Evolutionary conservation across 2,888 invertebrate genomes (phyloP).

Genomic region (Drosophila helvetica): DNA sequence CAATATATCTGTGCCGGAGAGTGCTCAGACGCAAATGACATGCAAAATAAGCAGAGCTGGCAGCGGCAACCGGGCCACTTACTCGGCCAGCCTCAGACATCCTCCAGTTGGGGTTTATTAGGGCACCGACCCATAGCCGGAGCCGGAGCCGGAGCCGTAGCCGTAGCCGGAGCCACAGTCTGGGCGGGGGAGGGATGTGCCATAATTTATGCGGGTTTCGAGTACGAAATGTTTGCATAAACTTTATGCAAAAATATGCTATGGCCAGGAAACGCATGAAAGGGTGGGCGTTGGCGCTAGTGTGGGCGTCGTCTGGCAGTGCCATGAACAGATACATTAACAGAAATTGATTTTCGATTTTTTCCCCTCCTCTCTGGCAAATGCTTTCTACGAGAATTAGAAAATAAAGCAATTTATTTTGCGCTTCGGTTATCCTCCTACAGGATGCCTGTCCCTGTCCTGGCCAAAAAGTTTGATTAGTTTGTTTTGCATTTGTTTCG

Average conservation of each 20-base stretch:
- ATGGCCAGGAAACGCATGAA: constrained; percentile 47
- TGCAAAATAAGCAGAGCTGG: constrained; percentile 60
- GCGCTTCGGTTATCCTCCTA: constrained; percentile 46
- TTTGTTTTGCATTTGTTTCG: constrained; percentile 53
- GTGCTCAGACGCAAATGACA: constrained; percentile 62
- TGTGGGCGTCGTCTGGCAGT: constrained; percentile 4
- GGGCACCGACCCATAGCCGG: constrained; percentile 36
- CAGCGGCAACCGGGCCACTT: constrained; percentile 53
- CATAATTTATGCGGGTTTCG: constrained; percentile 73
- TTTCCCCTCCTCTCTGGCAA: constrained; percentile 18
- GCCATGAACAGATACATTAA: constrained; percentile 39
- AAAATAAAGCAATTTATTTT: constrained; percentile 77
- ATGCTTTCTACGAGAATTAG: constrained; percentile 45
- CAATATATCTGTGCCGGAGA: constrained; percentile 20
- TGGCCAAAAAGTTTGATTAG: constrained; percentile 70
- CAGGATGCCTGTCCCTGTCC: too few species aligned
- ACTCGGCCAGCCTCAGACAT: constrained; percentile 57
- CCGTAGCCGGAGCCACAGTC: constrained; percentile 3
- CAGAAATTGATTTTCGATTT: constrained; percentile 58
- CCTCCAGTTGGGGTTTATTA: constrained; percentile 59
- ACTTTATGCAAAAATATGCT: constrained; percentile 79
- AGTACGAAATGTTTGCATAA: constrained; percentile 76
- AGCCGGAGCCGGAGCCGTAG: too few species aligned
- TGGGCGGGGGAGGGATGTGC: constrained; percentile 47
- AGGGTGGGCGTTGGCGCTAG: constrained; percentile 1